phyloP scores from a whole-genome alignment of 2,113 vertebrate species.

The Oncorhynchus nerka region DNA sequence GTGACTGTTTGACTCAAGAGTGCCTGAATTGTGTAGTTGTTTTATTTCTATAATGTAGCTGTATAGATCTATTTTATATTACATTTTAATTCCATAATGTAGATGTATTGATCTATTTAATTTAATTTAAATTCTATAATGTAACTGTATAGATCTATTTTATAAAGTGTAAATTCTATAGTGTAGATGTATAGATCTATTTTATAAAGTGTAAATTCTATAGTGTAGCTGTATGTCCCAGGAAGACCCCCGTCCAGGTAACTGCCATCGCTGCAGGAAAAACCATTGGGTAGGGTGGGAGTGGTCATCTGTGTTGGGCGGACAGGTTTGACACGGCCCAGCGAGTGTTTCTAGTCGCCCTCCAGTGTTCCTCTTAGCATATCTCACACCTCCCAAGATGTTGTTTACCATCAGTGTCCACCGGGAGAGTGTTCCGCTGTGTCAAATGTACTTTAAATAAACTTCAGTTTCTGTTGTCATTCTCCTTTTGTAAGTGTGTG shows the following conservation, averaged over 20 bases:
- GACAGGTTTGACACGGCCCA: neutral
- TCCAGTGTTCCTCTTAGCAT: neutral
- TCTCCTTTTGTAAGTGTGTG: neutral
- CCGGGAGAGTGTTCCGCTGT: neutral
- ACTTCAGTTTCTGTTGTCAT: neutral
- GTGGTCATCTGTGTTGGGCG: neutral
- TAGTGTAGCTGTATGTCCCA: too few species aligned
- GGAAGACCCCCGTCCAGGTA: too few species aligned
- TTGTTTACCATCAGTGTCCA: neutral
- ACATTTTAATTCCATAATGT: too few species aligned
- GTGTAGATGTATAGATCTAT: too few species aligned
- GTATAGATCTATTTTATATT: too few species aligned
- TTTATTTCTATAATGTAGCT: too few species aligned
- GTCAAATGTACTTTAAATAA: constrained; percentile 11
- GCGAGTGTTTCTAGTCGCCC: neutral
- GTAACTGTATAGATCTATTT: too few species aligned
- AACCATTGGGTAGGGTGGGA: neutral
- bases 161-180: too few species aligned
- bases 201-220: too few species aligned
- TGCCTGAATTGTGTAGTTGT: neutral
- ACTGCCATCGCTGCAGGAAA: too few species aligned
- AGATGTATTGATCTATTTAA: too few species aligned
- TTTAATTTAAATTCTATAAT: too few species aligned
- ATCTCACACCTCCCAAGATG: neutral
- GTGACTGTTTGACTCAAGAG: neutral